A percentile compares a stretch with the other conserved stretches of the same genome.
Evolutionary conservation across 1,140 invertebrate genomes (phyloP).

Genomic region (Leptopilina boulardi): DNA sequence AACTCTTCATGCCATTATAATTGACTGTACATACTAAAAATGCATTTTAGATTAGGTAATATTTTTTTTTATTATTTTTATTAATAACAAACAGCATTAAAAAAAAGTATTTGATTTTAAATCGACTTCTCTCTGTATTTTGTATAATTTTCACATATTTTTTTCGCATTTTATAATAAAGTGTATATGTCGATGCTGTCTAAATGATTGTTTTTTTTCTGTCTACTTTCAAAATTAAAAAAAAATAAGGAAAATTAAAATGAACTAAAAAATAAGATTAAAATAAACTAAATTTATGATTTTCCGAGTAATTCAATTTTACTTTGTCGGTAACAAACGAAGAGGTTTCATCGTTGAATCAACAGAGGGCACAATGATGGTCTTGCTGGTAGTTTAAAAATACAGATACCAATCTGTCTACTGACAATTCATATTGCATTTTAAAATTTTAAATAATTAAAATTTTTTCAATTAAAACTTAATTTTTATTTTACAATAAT

Average conservation of each 20-base stretch:
- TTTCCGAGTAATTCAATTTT: not conserved
- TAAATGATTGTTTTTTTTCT: conserved; percentile 43
- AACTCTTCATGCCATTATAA: conserved; percentile 52
- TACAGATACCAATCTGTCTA: too few species aligned
- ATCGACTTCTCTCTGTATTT: conserved; percentile 56
- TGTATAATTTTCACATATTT: conserved; percentile 65
- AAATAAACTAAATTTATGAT: not conserved
- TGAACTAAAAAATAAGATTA: too few species aligned
- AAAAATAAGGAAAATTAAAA: not conserved
- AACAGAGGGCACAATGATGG: not conserved
- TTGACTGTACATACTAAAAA: conserved; percentile 60
- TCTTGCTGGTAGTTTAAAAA: not conserved
- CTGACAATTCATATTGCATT: not conserved
- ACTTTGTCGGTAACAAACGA: too few species aligned
- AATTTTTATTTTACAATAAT: too few species aligned
- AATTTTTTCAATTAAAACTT: too few species aligned
- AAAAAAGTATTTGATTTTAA: conserved; percentile 56
- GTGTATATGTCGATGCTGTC: conserved; percentile 64
- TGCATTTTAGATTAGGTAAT: conserved; percentile 38
- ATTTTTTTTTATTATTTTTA: conserved; percentile 52
- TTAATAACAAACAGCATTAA: conserved; percentile 49
- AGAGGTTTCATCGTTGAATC: not conserved
- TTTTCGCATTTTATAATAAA: conserved; percentile 64
- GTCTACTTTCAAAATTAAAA: not conserved
- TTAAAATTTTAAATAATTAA: not conserved